Evolutionary conservation across 2,113 vertebrate species (phyloP).

Genomic region (Melanerpes aurifrons): DNA sequence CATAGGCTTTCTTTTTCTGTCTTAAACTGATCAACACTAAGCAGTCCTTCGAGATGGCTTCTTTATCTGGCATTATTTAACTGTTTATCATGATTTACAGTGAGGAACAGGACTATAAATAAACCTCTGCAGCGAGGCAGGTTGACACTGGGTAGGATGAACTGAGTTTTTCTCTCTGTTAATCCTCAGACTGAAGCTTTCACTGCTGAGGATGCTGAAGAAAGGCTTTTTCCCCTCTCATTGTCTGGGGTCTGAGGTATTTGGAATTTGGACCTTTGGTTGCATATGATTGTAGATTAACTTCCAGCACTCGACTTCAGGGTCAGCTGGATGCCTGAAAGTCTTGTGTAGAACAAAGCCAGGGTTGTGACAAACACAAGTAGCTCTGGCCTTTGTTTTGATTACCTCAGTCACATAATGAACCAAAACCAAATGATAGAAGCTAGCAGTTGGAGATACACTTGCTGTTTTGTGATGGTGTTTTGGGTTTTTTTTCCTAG

Average conservation of each 20-base stretch:
- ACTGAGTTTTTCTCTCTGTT: background rate
- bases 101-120: background rate
- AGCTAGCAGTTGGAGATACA: background rate
- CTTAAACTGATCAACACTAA: background rate
- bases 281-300: slow-evolving; percentile 38
- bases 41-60: background rate
- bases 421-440: background rate
- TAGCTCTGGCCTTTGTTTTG: background rate
- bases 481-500: background rate
- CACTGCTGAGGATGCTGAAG: background rate
- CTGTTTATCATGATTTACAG: background rate
- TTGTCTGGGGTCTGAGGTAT: background rate
- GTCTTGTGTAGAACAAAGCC: background rate
- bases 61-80: background rate
- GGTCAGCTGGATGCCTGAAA: background rate
- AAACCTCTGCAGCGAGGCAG: background rate
- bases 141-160: background rate
- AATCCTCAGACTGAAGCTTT: background rate
- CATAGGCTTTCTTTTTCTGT: background rate
- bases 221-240: background rate
- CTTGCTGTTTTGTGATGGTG: background rate
- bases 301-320: background rate
- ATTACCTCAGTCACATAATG: background rate
- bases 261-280: slow-evolving; percentile 43
- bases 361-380: background rate